phyloP scores from a whole-genome alignment of 2,113 vertebrate species.

The Dipodomys merriami region DNA sequence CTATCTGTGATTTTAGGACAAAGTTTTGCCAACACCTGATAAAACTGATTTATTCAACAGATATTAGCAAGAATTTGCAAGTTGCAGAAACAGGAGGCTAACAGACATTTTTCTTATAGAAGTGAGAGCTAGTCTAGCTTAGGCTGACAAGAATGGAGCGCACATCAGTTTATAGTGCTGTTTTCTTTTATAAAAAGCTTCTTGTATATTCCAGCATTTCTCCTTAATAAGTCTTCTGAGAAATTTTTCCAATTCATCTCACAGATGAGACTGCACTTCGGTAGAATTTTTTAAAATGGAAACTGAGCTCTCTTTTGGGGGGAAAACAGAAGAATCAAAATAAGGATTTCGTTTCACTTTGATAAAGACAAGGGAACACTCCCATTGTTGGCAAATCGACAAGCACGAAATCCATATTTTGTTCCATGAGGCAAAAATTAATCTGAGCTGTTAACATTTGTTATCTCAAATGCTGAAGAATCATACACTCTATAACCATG shows the following conservation, averaged over 20 bases:
- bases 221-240: conserved; percentile 5
- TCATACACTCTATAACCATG: conserved; percentile 49
- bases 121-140: neutral
- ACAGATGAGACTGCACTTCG: neutral
- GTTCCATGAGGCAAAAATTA: neutral
- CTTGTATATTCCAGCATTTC: conserved; percentile 37
- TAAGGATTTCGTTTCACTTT: neutral
- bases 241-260: conserved; percentile 34
- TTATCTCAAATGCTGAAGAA: neutral
- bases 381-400: neutral
- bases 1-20: neutral
- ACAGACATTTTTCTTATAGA: neutral
- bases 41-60: neutral
- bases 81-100: neutral
- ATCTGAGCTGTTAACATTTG: neutral
- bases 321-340: conserved; percentile 11
- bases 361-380: neutral
- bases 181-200: neutral
- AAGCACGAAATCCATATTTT: neutral
- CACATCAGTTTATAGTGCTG: neutral
- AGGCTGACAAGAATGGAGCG: neutral
- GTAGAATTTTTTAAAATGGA: neutral
- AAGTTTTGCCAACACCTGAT: neutral
- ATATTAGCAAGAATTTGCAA: neutral
- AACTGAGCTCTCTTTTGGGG: neutral